phyloP scores from a whole-genome alignment of 2,888 invertebrate genomes.

The Spisula solida region DNA sequence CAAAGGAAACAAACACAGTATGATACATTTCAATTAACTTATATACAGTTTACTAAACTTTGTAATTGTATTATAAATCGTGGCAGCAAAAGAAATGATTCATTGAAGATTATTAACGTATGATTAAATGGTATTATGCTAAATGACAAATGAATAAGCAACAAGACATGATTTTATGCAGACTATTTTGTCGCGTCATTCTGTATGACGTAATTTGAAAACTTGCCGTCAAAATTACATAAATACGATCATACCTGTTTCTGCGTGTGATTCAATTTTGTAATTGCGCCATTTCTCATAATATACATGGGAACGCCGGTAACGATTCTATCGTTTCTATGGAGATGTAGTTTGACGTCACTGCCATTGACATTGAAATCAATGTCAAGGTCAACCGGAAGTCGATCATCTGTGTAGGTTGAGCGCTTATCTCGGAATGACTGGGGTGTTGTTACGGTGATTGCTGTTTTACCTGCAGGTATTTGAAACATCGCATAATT shows the following conservation, averaged over 20 bases:
- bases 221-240: too few relatives aligned
- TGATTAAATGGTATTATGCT: too few relatives aligned
- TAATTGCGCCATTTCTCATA: neutral
- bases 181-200: too few relatives aligned
- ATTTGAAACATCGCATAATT: neutral
- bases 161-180: too few relatives aligned
- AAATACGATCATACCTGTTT: slow-evolving; percentile 1
- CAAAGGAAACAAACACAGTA: too few relatives aligned
- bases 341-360: neutral
- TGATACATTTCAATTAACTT: too few relatives aligned
- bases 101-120: too few relatives aligned
- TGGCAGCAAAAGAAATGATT: too few relatives aligned
- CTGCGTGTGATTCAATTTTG: neutral
- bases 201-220: too few relatives aligned
- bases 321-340: slow-evolving; percentile 1
- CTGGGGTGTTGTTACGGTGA: neutral
- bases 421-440: neutral
- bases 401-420: neutral
- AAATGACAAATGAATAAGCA: too few relatives aligned
- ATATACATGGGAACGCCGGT: neutral
- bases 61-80: too few relatives aligned
- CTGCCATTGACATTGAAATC: neutral
- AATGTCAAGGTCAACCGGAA: slow-evolving; percentile 1
- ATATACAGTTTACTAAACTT: too few relatives aligned
- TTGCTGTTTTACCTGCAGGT: neutral